Evolutionary conservation across 2,888 invertebrate species (phyloP).

Genomic region (Cerceris ruficornis): DNA sequence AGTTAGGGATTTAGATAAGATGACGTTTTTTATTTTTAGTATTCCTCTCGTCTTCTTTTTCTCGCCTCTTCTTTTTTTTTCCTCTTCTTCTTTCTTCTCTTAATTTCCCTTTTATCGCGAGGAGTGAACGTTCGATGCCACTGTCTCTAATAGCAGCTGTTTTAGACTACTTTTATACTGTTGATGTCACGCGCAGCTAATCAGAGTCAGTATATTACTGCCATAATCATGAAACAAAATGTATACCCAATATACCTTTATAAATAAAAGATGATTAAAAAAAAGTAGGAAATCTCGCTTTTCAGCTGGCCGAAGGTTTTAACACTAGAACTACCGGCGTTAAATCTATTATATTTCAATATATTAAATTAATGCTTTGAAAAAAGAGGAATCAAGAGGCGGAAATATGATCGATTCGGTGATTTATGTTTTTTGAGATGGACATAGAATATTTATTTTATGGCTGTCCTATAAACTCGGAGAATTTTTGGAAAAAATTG

Average conservation of each 20-base stretch:
- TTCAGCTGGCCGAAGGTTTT: not conserved
- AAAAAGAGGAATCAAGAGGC: too few species aligned
- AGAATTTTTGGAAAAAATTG: too few species aligned
- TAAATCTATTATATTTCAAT: too few species aligned
- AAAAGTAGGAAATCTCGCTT: not conserved
- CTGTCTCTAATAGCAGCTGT: slow-evolving; percentile 72
- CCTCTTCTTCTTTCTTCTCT: not conserved
- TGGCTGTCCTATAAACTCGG: too few species aligned
- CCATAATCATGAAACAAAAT: slow-evolving; percentile 77
- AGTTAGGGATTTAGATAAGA: slow-evolving; percentile 54
- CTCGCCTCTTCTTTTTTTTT: slow-evolving; percentile 36
- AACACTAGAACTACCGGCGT: too few species aligned
- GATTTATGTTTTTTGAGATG: too few species aligned
- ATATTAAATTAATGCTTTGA: too few species aligned
- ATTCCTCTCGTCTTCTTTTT: slow-evolving; percentile 35
- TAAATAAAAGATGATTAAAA: slow-evolving; percentile 75
- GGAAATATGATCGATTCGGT: too few species aligned
- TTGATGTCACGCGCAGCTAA: slow-evolving; percentile 76
- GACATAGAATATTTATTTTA: too few species aligned
- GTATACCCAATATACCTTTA: slow-evolving; percentile 79
- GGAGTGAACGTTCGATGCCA: slow-evolving; percentile 66
- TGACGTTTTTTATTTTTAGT: slow-evolving; percentile 38
- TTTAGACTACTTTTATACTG: slow-evolving; percentile 78
- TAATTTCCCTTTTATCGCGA: slow-evolving; percentile 52
- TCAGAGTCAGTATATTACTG: slow-evolving; percentile 78